phyloP scores from a whole-genome alignment of 2,888 invertebrate genomes.

The Cryptops parisi region DNA sequence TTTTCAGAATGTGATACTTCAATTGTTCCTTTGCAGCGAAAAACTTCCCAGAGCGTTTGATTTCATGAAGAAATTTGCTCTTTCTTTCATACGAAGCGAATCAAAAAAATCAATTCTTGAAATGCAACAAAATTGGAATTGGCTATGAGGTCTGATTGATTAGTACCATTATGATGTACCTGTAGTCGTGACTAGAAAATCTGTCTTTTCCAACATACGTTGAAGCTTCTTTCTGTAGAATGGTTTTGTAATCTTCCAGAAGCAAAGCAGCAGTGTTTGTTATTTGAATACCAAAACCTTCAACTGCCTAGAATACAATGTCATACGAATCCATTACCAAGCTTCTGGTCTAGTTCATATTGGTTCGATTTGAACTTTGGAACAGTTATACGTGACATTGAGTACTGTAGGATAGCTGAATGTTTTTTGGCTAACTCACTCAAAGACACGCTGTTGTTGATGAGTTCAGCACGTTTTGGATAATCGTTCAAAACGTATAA shows the following conservation, averaged over 20 bases:
- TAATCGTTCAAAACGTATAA: too few species aligned
- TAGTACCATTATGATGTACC: not conserved
- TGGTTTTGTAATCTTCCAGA: constrained; percentile 4
- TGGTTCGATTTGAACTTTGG: not conserved
- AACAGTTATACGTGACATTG: not conserved
- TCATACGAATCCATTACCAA: too few species aligned
- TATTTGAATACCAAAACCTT: constrained; percentile 8
- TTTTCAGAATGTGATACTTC: constrained; percentile 4
- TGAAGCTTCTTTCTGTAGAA: not conserved
- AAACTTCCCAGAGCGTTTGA: constrained; percentile 1
- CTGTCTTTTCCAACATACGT: not conserved
- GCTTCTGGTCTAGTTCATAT: not conserved
- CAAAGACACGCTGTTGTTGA: too few species aligned
- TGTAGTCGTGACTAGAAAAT: not conserved
- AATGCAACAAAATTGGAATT: too few species aligned
- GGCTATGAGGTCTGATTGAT: too few species aligned
- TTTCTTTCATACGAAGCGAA: too few species aligned
- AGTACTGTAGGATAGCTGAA: not conserved
- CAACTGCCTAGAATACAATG: not conserved
- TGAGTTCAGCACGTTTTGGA: too few species aligned
- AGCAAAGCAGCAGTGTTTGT: not conserved
- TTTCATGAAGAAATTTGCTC: constrained; percentile 4
- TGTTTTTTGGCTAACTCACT: too few species aligned
- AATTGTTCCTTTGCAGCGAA: constrained; percentile 2
- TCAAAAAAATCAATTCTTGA: too few species aligned